Conservation (phyloP, 2,888 invertebrate species). For the Acronicta aceris region DNA sequence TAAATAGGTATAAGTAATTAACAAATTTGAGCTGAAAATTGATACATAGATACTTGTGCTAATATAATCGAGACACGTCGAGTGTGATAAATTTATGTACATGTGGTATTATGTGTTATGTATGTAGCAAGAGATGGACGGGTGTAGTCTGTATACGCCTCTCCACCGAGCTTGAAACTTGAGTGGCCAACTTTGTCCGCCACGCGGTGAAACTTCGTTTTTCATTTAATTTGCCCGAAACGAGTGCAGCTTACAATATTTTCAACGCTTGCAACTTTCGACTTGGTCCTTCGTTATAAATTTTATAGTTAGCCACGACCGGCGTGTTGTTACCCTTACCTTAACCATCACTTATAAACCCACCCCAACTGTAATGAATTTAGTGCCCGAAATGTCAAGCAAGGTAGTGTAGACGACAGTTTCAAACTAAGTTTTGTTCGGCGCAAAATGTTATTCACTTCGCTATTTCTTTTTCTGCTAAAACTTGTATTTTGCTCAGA, state of each 20-base stretch:
- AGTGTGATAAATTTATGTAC: slow-evolving; percentile 17
- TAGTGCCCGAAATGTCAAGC: slow-evolving; percentile 66
- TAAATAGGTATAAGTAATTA: no score
- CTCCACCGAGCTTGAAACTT: slow-evolving; percentile 77
- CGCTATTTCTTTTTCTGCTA: slow-evolving; percentile 41
- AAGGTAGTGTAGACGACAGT: slow-evolving; percentile 57
- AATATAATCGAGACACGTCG: slow-evolving; percentile 14
- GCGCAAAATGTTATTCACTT: slow-evolving; percentile 34
- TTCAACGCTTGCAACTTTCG: slow-evolving; percentile 85
- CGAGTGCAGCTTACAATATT: slow-evolving; percentile 88
- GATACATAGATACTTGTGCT: slow-evolving; percentile 1
- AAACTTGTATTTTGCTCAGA: slow-evolving; percentile 21
- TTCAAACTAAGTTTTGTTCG: slow-evolving; percentile 60
- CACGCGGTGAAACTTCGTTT: slow-evolving; percentile 84
- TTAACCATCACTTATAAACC: slow-evolving; percentile 60
- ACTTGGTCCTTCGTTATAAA: slow-evolving; percentile 82
- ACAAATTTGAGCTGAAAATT: background rate
- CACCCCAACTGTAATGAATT: slow-evolving; percentile 66
- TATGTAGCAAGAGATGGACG: slow-evolving; percentile 49
- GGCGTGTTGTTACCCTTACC: slow-evolving; percentile 58
- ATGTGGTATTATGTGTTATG: slow-evolving; percentile 51
- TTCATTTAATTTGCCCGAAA: slow-evolving; percentile 88
- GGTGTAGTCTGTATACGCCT: slow-evolving; percentile 63
- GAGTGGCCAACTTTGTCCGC: slow-evolving; percentile 84
- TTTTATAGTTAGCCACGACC: slow-evolving; percentile 76